phyloP scores from a whole-genome alignment of 2,797 vertebrate genomes.

The Champsocephalus esox region DNA sequence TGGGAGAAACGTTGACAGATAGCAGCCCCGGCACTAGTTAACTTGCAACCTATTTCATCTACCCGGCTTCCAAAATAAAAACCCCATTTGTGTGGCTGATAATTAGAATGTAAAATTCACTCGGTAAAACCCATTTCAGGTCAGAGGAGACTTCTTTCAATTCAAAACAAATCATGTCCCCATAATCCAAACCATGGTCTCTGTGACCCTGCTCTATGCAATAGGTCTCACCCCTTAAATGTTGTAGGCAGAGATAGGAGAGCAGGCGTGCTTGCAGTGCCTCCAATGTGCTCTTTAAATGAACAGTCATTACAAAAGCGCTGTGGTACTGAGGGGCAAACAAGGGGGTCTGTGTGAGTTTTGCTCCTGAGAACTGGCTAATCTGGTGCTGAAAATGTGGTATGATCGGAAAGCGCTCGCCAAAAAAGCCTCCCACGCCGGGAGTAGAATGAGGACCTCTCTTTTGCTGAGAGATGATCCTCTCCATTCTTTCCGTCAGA shows the following conservation, averaged over 20 bases:
- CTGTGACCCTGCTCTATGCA: constrained; percentile 67
- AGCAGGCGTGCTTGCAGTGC: constrained; percentile 64
- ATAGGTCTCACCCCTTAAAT: constrained; percentile 70
- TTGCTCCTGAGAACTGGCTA: constrained; percentile 79
- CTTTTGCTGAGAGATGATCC: constrained; percentile 84
- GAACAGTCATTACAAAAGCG: constrained; percentile 76
- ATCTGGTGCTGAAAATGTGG: constrained; percentile 84
- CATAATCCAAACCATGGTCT: constrained; percentile 65
- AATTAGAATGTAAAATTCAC: constrained; percentile 69
- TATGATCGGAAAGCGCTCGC: constrained; percentile 75
- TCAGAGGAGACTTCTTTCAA: constrained; percentile 68
- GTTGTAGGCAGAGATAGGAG: constrained; percentile 79
- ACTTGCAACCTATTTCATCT: constrained; percentile 74
- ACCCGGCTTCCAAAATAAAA: constrained; percentile 50
- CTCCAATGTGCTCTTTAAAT: constrained; percentile 65
- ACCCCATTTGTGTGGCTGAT: constrained; percentile 53
- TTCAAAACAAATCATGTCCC: constrained; percentile 65
- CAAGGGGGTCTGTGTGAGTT: constrained; percentile 71
- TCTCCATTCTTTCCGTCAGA: constrained; percentile 82
- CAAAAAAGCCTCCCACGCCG: constrained; percentile 76
- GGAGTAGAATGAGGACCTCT: constrained; percentile 79
- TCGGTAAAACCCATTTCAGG: constrained; percentile 70
- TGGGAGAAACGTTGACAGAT: constrained; percentile 72
- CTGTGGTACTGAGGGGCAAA: constrained; percentile 73
- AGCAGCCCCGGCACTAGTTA: constrained; percentile 69